Conservation (phyloP, 2,113 vertebrate genomes). For the Theristicus caerulescens region DNA sequence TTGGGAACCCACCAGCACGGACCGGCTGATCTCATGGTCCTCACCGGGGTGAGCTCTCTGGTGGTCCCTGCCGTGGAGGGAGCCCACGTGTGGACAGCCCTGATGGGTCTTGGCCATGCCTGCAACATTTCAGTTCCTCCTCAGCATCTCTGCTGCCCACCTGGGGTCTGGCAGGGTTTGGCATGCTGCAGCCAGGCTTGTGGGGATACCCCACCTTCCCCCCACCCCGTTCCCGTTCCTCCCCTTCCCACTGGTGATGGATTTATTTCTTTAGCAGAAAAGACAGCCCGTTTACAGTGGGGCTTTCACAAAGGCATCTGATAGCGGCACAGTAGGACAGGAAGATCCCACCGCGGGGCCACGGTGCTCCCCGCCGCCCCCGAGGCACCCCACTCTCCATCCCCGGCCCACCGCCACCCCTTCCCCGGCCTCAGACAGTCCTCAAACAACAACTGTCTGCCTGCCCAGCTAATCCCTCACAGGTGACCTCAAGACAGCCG, state of each 20-base stretch:
- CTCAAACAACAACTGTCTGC: slow-evolving; percentile 80
- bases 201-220: not conserved
- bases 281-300: not conserved
- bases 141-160: not conserved
- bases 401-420: not conserved
- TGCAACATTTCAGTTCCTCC: not conserved
- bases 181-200: not conserved
- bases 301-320: not conserved
- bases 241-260: not conserved
- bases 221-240: not conserved
- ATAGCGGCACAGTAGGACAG: slow-evolving; percentile 38
- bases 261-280: not conserved
- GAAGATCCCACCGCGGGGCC: slow-evolving; percentile 54
- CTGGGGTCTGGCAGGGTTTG: not conserved
- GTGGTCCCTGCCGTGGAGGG: not conserved
- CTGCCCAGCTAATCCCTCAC: slow-evolving; percentile 74
- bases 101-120: not conserved
- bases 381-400: not conserved
- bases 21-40: not conserved
- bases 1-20: not conserved
- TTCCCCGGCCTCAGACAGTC: slow-evolving; percentile 72
- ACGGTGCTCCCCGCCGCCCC: not conserved
- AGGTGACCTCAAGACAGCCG: slow-evolving; percentile 78
- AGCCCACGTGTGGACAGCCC: not conserved
- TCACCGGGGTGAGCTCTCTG: not conserved